Conservation (phyloP, 2,797 vertebrate species). For the Loriculus beryllinus region DNA sequence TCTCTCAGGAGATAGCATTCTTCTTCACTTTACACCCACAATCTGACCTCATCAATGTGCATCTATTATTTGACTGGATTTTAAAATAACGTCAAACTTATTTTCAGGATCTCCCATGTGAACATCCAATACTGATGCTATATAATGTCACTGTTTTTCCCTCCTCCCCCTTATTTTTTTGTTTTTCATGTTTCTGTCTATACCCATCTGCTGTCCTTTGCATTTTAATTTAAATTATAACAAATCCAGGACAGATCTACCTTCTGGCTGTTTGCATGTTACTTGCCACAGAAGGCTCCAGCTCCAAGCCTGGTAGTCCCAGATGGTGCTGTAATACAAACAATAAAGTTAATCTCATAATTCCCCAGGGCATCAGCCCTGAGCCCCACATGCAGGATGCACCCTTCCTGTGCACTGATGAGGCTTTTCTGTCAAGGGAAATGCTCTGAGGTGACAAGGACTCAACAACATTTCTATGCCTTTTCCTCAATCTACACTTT, state of each 20-base stretch:
- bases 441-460: not conserved
- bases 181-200: not conserved
- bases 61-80: not conserved
- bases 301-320: not conserved
- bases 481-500: not conserved
- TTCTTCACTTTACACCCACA: not conserved
- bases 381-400: not conserved
- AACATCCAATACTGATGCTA: accelerated
- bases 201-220: not conserved
- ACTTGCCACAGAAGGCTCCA: not conserved
- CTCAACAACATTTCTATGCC: not conserved
- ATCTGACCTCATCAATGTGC: not conserved
- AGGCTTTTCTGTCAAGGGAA: not conserved
- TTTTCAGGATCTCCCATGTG: not conserved
- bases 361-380: not conserved
- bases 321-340: not conserved
- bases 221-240: not conserved
- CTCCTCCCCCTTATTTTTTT: accelerated
- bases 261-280: not conserved
- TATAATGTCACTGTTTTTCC: not conserved
- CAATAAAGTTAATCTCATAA: slow-evolving; percentile 5
- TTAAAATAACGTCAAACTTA: not conserved
- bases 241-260: not conserved
- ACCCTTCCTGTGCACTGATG: not conserved
- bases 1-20: not conserved